Conservation (phyloP, 2,113 vertebrate species). For the Microtus ochrogaster region DNA sequence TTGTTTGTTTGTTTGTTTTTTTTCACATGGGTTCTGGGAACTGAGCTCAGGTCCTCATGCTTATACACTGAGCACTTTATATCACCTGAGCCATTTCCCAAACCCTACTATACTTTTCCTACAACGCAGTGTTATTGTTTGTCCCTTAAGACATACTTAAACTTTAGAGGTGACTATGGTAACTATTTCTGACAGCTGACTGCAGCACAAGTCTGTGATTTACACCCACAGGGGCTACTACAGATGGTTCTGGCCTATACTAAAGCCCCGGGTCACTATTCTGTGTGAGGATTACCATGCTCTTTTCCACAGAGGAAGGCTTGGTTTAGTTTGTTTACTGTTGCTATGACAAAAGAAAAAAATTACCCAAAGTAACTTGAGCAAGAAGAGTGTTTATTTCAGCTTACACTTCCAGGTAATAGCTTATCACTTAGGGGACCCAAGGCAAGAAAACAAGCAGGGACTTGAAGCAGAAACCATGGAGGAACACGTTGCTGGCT, state of each 20-base stretch:
- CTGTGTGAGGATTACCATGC: accelerated
- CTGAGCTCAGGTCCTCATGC: not conserved
- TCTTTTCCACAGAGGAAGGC: not conserved
- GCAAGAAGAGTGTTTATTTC: too few relatives aligned
- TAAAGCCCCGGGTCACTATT: accelerated
- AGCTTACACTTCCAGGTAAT: not conserved
- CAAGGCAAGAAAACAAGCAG: too few relatives aligned
- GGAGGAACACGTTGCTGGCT: not conserved
- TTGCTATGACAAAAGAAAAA: not conserved
- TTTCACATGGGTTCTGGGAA: not conserved
- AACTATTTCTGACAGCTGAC: not conserved
- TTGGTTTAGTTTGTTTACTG: not conserved
- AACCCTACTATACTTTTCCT: not conserved
- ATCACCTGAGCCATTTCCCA: not conserved
- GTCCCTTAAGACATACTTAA: not conserved
- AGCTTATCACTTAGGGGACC: not conserved
- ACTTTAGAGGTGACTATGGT: not conserved
- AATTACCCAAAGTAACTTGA: not conserved
- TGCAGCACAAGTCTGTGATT: not conserved
- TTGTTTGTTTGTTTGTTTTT: not conserved
- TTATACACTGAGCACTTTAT: not conserved
- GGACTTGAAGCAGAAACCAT: not conserved
- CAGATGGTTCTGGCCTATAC: not conserved
- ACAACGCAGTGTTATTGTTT: not conserved
- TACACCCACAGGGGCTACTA: accelerated